A percentile compares a stretch with the other conserved stretches of the same genome.
phyloP scores from a whole-genome alignment of 2,888 invertebrate species.

The Eucriotettix oculatus region DNA sequence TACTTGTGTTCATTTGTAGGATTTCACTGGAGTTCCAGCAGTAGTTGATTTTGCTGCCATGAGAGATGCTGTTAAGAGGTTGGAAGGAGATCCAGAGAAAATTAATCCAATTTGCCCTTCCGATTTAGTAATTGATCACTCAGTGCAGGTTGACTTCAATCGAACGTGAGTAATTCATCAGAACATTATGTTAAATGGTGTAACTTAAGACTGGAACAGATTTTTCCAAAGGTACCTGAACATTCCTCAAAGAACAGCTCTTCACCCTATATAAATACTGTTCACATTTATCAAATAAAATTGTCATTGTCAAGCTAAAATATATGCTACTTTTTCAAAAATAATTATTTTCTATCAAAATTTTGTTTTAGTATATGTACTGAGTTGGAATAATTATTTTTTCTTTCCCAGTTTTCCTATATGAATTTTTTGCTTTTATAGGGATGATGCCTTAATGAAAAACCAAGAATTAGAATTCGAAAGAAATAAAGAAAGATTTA shows the following conservation, averaged over 20 bases:
- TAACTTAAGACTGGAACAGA: too few relatives aligned
- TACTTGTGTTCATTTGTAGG: constrained; percentile 32
- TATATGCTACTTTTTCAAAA: too few relatives aligned
- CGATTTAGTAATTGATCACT: constrained; percentile 96
- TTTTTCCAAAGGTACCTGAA: too few relatives aligned
- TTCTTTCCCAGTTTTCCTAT: not conserved
- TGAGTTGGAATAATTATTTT: too few relatives aligned
- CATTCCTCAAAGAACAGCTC: too few relatives aligned
- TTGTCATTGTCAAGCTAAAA: too few relatives aligned
- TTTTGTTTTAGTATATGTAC: too few relatives aligned
- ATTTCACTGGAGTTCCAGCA: constrained; percentile 92
- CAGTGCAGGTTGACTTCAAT: constrained; percentile 89
- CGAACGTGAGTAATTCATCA: constrained; percentile 36
- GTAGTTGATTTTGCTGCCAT: constrained; percentile 98
- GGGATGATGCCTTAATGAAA: constrained; percentile 70
- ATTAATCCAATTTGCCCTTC: constrained; percentile 97
- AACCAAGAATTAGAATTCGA: constrained; percentile 92
- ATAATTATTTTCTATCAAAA: too few relatives aligned
- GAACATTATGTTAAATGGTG: too few relatives aligned
- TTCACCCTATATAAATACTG: too few relatives aligned
- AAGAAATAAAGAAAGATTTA: constrained; percentile 87
- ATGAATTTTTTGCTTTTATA: constrained; percentile 26
- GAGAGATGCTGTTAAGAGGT: constrained; percentile 78
- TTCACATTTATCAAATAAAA: too few relatives aligned
- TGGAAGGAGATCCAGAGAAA: constrained; percentile 78